Evolutionary conservation across 2,888 invertebrate species (phyloP).

Genomic region (Metellina segmentata): DNA sequence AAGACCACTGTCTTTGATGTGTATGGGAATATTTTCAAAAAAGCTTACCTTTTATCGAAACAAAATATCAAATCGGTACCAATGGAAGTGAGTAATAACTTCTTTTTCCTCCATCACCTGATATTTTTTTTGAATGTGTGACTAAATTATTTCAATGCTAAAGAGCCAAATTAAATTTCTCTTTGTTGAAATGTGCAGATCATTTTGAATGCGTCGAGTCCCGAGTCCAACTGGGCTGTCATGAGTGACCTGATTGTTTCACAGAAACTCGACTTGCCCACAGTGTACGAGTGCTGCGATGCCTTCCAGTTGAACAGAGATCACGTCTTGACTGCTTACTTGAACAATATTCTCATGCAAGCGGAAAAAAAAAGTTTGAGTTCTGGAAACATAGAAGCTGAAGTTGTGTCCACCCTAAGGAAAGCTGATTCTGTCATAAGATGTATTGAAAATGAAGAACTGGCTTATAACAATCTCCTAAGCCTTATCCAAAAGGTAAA

Average conservation of each 20-base stretch:
- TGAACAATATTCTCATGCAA: conserved; percentile 21
- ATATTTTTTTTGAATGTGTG: background rate
- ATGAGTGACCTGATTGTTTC: conserved; percentile 32
- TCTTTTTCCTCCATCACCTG: background rate
- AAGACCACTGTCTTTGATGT: background rate
- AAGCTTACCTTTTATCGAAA: conserved; percentile 39
- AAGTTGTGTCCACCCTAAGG: background rate
- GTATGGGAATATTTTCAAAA: conserved; percentile 59
- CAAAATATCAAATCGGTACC: conserved; percentile 16
- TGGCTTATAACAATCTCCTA: conserved; percentile 14
- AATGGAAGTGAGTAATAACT: conserved; percentile 17
- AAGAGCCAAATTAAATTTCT: background rate
- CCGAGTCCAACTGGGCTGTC: conserved; percentile 28
- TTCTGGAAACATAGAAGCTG: background rate
- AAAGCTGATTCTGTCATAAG: conserved; percentile 30
- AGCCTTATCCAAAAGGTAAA: conserved; percentile 29
- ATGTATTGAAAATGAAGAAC: conserved; percentile 38
- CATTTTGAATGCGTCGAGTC: conserved; percentile 15
- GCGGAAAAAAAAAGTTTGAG: conserved; percentile 28
- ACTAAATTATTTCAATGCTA: background rate
- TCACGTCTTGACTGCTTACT: conserved; percentile 14
- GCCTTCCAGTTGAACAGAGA: conserved; percentile 31
- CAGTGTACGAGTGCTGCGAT: conserved; percentile 33
- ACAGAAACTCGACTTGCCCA: background rate
- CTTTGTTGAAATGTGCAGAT: conserved; percentile 29